These are phyloP conservation scores for Netelia fuscicornis DNA, from an alignment of 2,888 invertebrate species.

Conservation along the genomic window DNA sequence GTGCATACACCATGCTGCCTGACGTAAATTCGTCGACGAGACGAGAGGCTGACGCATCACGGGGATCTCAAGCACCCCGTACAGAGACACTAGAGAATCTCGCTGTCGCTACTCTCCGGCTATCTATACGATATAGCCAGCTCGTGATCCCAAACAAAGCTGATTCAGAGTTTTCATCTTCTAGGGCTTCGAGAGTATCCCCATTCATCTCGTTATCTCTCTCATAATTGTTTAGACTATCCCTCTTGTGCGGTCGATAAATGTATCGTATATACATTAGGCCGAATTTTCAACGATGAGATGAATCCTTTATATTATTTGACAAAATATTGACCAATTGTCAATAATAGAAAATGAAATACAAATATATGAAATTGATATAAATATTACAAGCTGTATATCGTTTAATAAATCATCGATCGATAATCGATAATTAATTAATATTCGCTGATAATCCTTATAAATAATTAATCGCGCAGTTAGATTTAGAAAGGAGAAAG, in stretches of 20 bases:
- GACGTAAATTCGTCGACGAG: neutral
- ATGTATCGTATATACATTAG: constrained; percentile 72
- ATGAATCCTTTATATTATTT: neutral
- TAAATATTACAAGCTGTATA: too few species aligned
- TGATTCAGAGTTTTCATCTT: constrained; percentile 46
- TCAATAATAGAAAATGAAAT: neutral
- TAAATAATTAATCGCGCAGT: neutral
- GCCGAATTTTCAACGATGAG: constrained; percentile 69
- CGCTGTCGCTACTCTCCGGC: constrained; percentile 30
- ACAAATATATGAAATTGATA: too few species aligned
- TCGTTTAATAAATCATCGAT: too few species aligned
- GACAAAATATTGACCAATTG: neutral
- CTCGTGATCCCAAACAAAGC: constrained; percentile 48
- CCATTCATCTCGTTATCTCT: constrained; percentile 61
- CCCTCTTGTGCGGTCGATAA: constrained; percentile 23
- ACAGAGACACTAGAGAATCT: constrained; percentile 31
- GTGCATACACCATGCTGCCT: too few species aligned
- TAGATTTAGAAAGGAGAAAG: neutral
- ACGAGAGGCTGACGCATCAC: constrained; percentile 30
- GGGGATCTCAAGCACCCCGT: constrained; percentile 30
- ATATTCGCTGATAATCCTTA: too few species aligned
- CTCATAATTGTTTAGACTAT: constrained; percentile 75
- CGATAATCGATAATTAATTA: too few species aligned
- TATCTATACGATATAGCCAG: constrained; percentile 30
- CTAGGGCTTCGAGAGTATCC: constrained; percentile 49